Base-by-base conservation (phyloP, 2,888 invertebrate genomes). In the Linnaemya tessellans region DNA sequence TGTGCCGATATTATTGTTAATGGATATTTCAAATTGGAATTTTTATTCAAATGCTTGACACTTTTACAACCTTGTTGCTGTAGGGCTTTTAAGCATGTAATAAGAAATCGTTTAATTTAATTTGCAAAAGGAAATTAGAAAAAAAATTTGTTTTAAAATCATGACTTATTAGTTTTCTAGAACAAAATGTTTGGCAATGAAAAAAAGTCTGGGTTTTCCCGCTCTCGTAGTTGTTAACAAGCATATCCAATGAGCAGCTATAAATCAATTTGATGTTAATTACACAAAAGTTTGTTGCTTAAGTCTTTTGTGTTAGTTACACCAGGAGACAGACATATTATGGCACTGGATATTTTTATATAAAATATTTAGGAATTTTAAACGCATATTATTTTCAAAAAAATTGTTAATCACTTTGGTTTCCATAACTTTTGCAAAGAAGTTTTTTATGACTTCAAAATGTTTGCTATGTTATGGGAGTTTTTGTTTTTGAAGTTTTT, bases 61-160 rank as follows among this genome's bases (percentile, higher is more conserved):
- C 68, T 74, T 84, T 84, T 56, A 84, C 43, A 70, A 35, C 30
- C 84, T 46, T 64, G 74, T 58, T 70, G 80, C 73, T 20, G 56
- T 54, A 38, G 18, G 60, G 60, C 56, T 30, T 56, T 79, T 78
- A 65, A 77, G 58, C 18, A n/a, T 5, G 1, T 65, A 71, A 41
- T 62, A 18, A 54, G 25, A n/a, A 18, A 43, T 51, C 22, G 43
- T 73, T 67, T 73, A 73, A 67, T 60, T 78, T 58, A 43, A 73
- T 67, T 78, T 65, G n/a, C 41, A 11, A 25, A 35, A 64, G 9
- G 25, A 46, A 60, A 60, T 15, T 11, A 3, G 1, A 35, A 25
- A 38, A 10, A 71, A 43, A 71, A 71, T n/a, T 2, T 15, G n/a
- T n/a, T n/a, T n/a, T n/a, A n/a, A n/a, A n/a, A n/a, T n/a, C n/a